Evolutionary conservation across 2,888 invertebrate genomes (phyloP).

Genomic region (Eupeodes luniger): DNA sequence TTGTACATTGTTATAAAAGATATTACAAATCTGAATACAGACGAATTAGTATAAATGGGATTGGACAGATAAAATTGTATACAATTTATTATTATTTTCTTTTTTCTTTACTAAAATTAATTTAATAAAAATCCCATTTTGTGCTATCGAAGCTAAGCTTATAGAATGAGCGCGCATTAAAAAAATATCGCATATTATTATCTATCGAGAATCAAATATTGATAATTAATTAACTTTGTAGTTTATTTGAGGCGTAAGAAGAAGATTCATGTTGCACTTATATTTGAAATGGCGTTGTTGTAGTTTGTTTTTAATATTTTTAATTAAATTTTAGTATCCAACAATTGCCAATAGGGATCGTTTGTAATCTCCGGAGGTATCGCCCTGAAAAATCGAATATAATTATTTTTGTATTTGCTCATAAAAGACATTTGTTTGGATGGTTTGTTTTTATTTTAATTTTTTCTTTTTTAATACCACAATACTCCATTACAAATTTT

Average conservation of each 20-base stretch:
- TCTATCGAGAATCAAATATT: constrained; percentile 56
- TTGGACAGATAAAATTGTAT: constrained; percentile 65
- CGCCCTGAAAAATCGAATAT: constrained; percentile 88
- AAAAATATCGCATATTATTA: constrained; percentile 50
- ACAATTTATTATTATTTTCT: constrained; percentile 48
- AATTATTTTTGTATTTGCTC: constrained; percentile 56
- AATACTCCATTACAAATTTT: constrained; percentile 58
- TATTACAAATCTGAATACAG: constrained; percentile 75
- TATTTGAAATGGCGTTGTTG: constrained; percentile 60
- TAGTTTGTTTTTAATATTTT: constrained; percentile 45
- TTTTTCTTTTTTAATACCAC: constrained; percentile 53
- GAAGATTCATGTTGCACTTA: constrained; percentile 38
- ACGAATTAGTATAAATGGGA: constrained; percentile 58
- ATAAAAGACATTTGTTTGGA: constrained; percentile 70
- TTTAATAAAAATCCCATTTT: constrained; percentile 38
- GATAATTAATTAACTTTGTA: constrained; percentile 44
- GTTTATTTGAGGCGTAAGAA: constrained; percentile 53
- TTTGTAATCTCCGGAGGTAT: constrained; percentile 97
- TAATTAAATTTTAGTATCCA: constrained; percentile 83
- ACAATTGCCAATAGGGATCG: constrained; percentile 94
- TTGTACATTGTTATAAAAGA: constrained; percentile 73
- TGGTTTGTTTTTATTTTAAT: constrained; percentile 53
- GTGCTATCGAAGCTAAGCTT: constrained; percentile 56
- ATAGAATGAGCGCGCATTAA: constrained; percentile 39
- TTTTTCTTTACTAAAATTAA: constrained; percentile 13